Conservation (phyloP, 2,888 invertebrate genomes). For the Serrognathus titanus region DNA sequence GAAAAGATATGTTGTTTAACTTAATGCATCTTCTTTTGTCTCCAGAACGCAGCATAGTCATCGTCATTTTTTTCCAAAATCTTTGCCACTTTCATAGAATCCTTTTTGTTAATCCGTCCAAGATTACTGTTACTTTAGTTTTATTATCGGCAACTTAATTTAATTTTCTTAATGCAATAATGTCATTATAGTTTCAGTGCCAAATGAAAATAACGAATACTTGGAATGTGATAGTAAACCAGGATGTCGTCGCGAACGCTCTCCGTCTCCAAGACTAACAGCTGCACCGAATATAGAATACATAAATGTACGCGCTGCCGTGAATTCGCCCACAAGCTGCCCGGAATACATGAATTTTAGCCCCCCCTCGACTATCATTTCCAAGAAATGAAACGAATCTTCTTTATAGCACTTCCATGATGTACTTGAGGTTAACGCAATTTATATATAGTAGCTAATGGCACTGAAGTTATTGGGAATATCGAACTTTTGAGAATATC, state of each 20-base stretch:
- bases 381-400: no score
- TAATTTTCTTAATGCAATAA: neutral
- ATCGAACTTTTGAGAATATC: constrained; percentile 2
- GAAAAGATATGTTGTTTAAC: no score
- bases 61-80: no score
- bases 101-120: no score
- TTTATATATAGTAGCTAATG: no score
- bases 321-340: constrained; percentile 1
- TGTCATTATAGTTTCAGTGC: constrained; percentile 4
- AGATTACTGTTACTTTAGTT: no score
- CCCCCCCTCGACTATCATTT: neutral
- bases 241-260: no score
- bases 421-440: no score
- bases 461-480: neutral
- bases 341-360: constrained; percentile 17
- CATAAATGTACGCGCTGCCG: constrained; percentile 10
- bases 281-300: constrained; percentile 13
- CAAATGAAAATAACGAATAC: constrained; percentile 14
- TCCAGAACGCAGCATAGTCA: no score
- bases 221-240: constrained; percentile 14
- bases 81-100: no score
- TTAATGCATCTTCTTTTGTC: no score
- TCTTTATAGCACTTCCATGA: no score
- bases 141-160: neutral
- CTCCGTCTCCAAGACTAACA: neutral